Conservation (phyloP, 2,113 vertebrate species). For the Calidris pugnax region DNA sequence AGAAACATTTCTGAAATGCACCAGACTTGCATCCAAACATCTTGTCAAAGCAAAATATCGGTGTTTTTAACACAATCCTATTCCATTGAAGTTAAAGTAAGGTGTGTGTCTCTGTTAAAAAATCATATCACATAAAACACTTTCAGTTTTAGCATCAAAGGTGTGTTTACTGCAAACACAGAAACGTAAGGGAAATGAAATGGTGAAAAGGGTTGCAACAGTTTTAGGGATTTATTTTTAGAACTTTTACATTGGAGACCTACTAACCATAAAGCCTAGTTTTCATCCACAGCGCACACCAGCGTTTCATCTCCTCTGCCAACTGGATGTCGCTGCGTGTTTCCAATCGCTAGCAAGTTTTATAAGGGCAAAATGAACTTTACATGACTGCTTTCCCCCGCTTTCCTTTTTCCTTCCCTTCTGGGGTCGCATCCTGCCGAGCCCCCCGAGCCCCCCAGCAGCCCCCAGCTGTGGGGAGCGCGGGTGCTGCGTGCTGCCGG, state of each 20-base stretch:
- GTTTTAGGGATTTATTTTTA: constrained; percentile 41
- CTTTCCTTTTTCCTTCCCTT: background rate
- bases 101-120: background rate
- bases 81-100: constrained; percentile 4
- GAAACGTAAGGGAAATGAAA: constrained; percentile 6
- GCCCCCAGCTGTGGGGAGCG: background rate
- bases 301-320: background rate
- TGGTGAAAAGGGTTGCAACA: background rate
- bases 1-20: background rate
- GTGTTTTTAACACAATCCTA: background rate
- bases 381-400: background rate
- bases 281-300: background rate
- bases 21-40: background rate
- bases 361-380: background rate
- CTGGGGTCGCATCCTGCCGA: background rate
- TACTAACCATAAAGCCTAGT: background rate
- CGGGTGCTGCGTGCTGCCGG: background rate
- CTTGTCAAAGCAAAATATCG: background rate
- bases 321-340: background rate
- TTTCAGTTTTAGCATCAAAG: constrained; percentile 40
- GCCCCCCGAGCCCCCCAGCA: background rate
- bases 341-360: background rate
- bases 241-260: background rate
- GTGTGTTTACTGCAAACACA: constrained; percentile 34
- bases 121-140: background rate